phyloP scores from a whole-genome alignment of 1,140 invertebrate genomes.

The Cepaea nemoralis region DNA sequence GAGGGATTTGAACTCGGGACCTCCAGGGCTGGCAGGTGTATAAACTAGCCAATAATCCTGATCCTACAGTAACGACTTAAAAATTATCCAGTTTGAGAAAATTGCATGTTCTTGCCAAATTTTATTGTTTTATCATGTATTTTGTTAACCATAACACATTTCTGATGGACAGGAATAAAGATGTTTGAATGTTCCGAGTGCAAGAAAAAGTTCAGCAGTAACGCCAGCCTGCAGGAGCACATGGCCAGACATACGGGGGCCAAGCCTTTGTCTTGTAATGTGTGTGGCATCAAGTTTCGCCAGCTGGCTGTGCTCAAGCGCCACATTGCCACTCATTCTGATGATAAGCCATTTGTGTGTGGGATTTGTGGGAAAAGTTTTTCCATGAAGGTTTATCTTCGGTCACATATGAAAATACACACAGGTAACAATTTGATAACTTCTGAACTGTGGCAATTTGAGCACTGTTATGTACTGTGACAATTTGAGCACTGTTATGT shows the following conservation, averaged over 20 bases:
- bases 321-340: conserved; percentile 63
- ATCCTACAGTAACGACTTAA: too few species aligned
- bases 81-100: too few species aligned
- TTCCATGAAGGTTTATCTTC: conserved; percentile 64
- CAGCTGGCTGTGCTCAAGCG: conserved; percentile 64
- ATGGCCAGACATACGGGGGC: conserved; percentile 58
- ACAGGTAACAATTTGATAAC: conserved; percentile 56
- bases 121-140: too few species aligned
- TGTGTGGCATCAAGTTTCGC: conserved; percentile 62
- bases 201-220: conserved; percentile 64
- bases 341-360: conserved; percentile 61
- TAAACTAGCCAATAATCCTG: too few species aligned
- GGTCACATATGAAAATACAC: conserved; percentile 67
- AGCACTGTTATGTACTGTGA: too few species aligned
- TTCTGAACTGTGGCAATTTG: too few species aligned
- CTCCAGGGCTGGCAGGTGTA: too few species aligned
- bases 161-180: conserved; percentile 61
- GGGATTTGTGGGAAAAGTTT: conserved; percentile 60
- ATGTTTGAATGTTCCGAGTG: conserved; percentile 67
- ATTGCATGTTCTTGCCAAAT: too few species aligned
- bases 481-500: too few species aligned
- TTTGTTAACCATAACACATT: too few species aligned
- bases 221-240: conserved; percentile 65
- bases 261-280: conserved; percentile 59
- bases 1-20: too few species aligned